Conservation (phyloP, 1,140 invertebrate genomes). For the Vollenhovia emeryi region DNA sequence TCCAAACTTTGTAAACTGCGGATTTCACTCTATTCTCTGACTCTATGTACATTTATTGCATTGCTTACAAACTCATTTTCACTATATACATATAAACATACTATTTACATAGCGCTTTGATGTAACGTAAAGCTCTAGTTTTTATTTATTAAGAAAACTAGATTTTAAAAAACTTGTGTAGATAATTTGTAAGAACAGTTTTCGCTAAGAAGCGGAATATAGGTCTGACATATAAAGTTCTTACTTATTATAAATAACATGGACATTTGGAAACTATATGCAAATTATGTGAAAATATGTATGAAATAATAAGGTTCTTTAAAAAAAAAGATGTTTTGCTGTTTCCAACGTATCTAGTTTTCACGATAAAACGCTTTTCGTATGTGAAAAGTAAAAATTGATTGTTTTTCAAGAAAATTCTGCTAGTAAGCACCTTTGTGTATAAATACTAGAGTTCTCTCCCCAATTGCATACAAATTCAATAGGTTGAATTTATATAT, state of each 20-base stretch:
- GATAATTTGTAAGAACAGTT: slow-evolving; percentile 14
- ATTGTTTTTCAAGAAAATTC: background rate
- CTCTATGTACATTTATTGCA: slow-evolving; percentile 15
- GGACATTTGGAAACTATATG: slow-evolving; percentile 1
- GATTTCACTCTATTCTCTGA: background rate
- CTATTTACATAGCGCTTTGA: background rate
- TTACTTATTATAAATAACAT: slow-evolving; percentile 9
- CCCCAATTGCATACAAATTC: background rate
- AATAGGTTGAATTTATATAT: background rate
- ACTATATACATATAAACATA: background rate
- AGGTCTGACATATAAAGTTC: background rate
- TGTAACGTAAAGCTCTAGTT: background rate
- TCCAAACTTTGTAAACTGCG: slow-evolving; percentile 6
- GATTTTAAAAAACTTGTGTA: slow-evolving; percentile 7
- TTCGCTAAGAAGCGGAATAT: background rate
- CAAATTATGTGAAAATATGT: slow-evolving; percentile 15
- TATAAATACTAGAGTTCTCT: background rate
- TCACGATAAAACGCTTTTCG: background rate
- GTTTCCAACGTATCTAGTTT: background rate
- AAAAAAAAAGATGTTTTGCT: background rate
- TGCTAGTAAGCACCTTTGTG: background rate
- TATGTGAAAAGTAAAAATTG: no score
- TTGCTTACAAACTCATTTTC: background rate
- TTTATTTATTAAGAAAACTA: slow-evolving; percentile 20
- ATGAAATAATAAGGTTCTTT: slow-evolving; percentile 18